Base-by-base conservation (phyloP, 2,888 invertebrate species). In the Drosophila mimica region DNA sequence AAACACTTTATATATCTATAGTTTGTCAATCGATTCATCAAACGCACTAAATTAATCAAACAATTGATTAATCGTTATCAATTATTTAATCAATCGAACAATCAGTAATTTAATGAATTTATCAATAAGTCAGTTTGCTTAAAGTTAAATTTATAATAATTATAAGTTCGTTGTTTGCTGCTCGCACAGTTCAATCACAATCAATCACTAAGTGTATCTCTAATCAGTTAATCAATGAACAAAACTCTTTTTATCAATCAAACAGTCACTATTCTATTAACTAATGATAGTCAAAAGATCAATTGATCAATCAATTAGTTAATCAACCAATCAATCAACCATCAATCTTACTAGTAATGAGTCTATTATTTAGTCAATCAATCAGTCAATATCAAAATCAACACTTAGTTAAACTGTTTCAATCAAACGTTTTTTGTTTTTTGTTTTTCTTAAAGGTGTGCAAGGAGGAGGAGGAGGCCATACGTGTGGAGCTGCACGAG, bases 401-500 rank as follows among this genome's bases (percentile, higher is more conserved):
- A 20, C 7, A 20, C n/a, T 40, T 40, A 9, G n/a, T n/a, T 40
- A 2, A 40, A 40, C n/a, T 9, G 4, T 4, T 7, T 15, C n/a
- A n/a, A 20, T 40, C 43, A n/a, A 1, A 20, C 13, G 7, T 0
- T 0, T 15, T 13, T 20, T 46, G 13, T 0, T 15, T 13, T 20
- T 46, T 7, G 5, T 30, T 30, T 17, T 11, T 51, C 2, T 3
- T 9, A 11, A 28, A 92, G 92, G 92, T 92, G 0, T 98, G 98
- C 93, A 98, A 98, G 92, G 98, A 98, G 91, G 98, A 99, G 91
- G 98, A 99, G 91, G 98, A 98, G 92, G 97, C 98, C 0, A 98
- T 99, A 73, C 96, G 98, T 75, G 98, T 99, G 7, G 99, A 99
- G 93, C 95, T 99, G n/a, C 99, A 99, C 93, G 99, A 98, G 93